phyloP scores from a whole-genome alignment of 1,140 invertebrate genomes.

The Panagrolaimus sp. region DNA sequence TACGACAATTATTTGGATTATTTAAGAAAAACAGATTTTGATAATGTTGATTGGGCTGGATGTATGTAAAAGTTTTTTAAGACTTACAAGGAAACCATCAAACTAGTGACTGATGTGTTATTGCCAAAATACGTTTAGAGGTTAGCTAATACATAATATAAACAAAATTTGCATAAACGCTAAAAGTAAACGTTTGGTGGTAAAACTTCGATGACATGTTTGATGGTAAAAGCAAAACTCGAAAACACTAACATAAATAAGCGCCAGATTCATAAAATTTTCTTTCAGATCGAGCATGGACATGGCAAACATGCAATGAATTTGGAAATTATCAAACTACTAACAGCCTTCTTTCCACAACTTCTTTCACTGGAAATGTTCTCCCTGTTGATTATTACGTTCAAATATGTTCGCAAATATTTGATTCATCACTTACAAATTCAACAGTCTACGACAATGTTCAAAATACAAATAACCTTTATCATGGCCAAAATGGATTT shows the following conservation, averaged over 20 bases:
- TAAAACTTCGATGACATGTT: too few species aligned
- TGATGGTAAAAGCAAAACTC: too few species aligned
- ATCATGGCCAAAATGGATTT: neutral
- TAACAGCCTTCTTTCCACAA: conserved; percentile 52
- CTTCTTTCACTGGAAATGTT: neutral
- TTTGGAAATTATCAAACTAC: conserved; percentile 90
- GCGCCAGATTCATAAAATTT: too few species aligned
- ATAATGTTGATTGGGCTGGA: too few species aligned
- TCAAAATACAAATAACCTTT: neutral
- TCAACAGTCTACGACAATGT: neutral
- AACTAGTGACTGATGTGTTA: too few species aligned
- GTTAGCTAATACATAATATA: too few species aligned
- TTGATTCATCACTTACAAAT: neutral
- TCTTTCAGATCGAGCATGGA: conserved; percentile 64
- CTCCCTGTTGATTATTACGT: neutral
- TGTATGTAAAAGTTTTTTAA: too few species aligned
- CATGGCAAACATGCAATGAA: conserved; percentile 85
- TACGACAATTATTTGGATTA: neutral
- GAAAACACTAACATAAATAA: neutral
- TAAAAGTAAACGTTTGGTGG: too few species aligned
- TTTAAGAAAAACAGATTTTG: too few species aligned
- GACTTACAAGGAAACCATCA: too few species aligned
- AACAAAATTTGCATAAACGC: too few species aligned
- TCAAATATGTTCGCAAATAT: neutral
- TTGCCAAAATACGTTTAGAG: too few species aligned